phyloP scores from a whole-genome alignment of 2,113 vertebrate species.

The Odocoileus hemionus region DNA sequence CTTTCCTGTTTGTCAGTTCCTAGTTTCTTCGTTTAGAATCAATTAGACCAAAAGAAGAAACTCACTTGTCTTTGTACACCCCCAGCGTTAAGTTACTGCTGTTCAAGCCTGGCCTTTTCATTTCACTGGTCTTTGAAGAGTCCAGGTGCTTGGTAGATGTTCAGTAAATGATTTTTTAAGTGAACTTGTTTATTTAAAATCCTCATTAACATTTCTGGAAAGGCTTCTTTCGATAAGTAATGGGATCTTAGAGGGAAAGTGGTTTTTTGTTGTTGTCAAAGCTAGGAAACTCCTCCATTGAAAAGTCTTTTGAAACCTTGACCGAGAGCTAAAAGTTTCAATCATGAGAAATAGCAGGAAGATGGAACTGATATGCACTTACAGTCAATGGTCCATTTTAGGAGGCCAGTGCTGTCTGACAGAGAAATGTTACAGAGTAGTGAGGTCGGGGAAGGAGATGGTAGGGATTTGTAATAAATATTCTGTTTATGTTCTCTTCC shows the following conservation, averaged over 20 bases:
- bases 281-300: neutral
- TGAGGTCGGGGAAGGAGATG: neutral
- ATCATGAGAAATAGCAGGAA: neutral
- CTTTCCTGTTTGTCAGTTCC: conserved; percentile 35
- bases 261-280: neutral
- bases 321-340: neutral
- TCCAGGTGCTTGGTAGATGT: conserved; percentile 45
- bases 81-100: conserved; percentile 50
- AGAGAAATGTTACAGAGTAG: neutral
- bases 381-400: neutral
- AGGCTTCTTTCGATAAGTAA: conserved; percentile 13
- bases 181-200: conserved; percentile 43
- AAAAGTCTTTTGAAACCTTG: conserved; percentile 8
- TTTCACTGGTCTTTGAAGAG: conserved; percentile 30
- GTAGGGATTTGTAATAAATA: conserved; percentile 22
- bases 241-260: neutral
- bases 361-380: neutral
- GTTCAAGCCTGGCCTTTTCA: conserved; percentile 41
- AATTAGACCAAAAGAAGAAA: conserved; percentile 50
- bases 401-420: neutral
- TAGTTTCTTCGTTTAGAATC: conserved; percentile 46
- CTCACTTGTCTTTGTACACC: conserved; percentile 10
- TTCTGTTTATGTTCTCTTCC: conserved; percentile 41
- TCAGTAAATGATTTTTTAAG: conserved; percentile 27
- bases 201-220: conserved; percentile 36